Conservation (phyloP, 1,140 invertebrate species). For the Pentalonia nigronervosa region DNA sequence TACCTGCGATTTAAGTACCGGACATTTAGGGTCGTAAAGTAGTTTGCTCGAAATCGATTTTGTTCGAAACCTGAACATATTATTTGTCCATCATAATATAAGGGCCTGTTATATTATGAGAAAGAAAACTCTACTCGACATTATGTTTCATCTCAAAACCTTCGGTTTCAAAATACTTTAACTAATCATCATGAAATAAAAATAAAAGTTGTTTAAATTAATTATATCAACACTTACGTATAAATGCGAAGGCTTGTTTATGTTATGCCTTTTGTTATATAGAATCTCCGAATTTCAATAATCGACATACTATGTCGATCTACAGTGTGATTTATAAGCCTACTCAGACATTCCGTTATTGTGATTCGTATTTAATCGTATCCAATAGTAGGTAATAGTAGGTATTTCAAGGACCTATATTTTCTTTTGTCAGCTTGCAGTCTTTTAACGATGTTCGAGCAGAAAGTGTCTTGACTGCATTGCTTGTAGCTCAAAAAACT, state of each 20-base stretch:
- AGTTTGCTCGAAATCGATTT: background rate
- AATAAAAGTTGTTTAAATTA: background rate
- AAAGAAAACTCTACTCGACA: background rate
- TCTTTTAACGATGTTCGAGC: slow-evolving; percentile 1
- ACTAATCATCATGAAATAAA: background rate
- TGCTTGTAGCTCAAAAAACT: background rate
- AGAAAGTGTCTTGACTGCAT: slow-evolving; percentile 2
- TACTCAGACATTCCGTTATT: background rate
- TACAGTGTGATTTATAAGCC: background rate
- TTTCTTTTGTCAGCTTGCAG: background rate
- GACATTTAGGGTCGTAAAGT: background rate
- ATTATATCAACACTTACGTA: background rate
- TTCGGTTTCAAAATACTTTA: background rate
- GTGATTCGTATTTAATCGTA: background rate
- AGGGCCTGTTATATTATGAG: background rate
- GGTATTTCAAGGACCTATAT: slow-evolving; percentile 19
- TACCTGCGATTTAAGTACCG: slow-evolving; percentile 19
- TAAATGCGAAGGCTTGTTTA: background rate
- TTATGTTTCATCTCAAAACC: background rate
- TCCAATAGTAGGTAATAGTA: too few species aligned
- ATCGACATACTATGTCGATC: background rate
- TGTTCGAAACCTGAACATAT: background rate
- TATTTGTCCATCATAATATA: background rate
- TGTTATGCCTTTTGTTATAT: background rate
- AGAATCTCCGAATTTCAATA: slow-evolving; percentile 32